Evolutionary conservation across 2,797 vertebrate species (phyloP), one percentile per base, ranked within the genome.

Genomic region (Poeciliopsis infans): DNA sequence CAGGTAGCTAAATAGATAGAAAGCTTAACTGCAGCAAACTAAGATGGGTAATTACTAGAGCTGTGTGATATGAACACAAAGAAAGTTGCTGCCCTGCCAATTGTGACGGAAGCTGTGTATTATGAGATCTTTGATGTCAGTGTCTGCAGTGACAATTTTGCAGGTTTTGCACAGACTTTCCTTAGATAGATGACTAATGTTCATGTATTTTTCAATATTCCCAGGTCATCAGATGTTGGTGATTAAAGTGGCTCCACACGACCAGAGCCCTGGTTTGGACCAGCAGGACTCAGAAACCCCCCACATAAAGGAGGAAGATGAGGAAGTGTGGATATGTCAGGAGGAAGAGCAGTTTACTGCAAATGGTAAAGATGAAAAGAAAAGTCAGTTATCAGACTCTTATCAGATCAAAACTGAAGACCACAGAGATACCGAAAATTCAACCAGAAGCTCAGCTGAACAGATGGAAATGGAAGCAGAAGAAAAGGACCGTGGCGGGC

Each of bases 251-350:
- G 33, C 36, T 36, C 61, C 61, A 7, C 28, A 18, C 39, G 61
- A 66, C 61, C 4, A 7, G 31, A 66, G 33, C 33, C 7, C 18
- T 7, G 3, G 16, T 23, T 36, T 36, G 31, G 16, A 66, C 61
- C 61, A 66, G 33, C 33, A 20, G 31, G 33, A 36, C 61, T 16
- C 18, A 4, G 61, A 66, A 10, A 0, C 7, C 18, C 61, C 7
- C 61, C 33, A 66, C 61, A 66, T 66, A 66, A 66, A 66, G 33
- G 61, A 36, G 61, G 61, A 66, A 39, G 61, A 66, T 5, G 33
- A 66, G 61, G 61, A 66, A 66, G 18, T 39, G 18, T 39, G 61
- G 61, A 66, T 66, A 33, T 39, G 61, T 66, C 31, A 39, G 61
- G 61, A 66, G 16, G 61, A 23, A 66, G 61, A 66, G 33, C 61